Base-by-base conservation (phyloP, 2,797 vertebrate species). In the Neosilurus mollespiculum region DNA sequence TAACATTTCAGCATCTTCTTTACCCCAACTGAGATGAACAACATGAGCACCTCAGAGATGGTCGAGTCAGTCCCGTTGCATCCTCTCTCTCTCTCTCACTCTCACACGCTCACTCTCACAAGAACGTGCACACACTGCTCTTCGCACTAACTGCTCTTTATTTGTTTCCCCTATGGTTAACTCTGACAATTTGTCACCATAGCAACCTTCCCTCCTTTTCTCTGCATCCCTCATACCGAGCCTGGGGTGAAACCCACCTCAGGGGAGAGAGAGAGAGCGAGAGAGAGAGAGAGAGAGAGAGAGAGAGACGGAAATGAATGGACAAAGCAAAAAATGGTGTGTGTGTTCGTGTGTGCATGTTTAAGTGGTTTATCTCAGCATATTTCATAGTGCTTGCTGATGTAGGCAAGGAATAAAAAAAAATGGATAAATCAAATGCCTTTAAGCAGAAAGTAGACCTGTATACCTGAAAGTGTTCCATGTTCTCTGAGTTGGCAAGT, bases 141-240 rank as follows among this genome's bases (percentile, higher is more conserved):
- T 78, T 67, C 67, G 67, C 65, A 65, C 30, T 85, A 81, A 83
- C 80, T 73, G 73, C 82, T 85, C 83, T 81, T 84, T 87, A 83
- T 88, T 87, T 86, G 87, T 87, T 87, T 88, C 80, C 72, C 82
- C 81, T 82, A 81, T 81, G 77, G 83, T 86, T 87, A 81, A 83
- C 87, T 86, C 84, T 53, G 75, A 88, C 86, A 84, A 88, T 88
- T 88, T 89, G 87, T 89, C 78, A 80, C 86, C 87, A 89, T 88
- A 82, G 87, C 80, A 85, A 88, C 84, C 70, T 78, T 53, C 86
- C 87, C 85, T 83, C 64, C 76, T 84, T 78, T 85, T 56, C 78
- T 61, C 83, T 15, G 26, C 80, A 79, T 84, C 80, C 71, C 71
- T 81, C 71, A 83, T 78, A 80, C 78, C 81, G 73, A 43, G 78